Evolutionary conservation across 30 jellyfish, hydroid and myxozoan genomes (phyloP).

Genomic region (Turritopsis rubra): DNA sequence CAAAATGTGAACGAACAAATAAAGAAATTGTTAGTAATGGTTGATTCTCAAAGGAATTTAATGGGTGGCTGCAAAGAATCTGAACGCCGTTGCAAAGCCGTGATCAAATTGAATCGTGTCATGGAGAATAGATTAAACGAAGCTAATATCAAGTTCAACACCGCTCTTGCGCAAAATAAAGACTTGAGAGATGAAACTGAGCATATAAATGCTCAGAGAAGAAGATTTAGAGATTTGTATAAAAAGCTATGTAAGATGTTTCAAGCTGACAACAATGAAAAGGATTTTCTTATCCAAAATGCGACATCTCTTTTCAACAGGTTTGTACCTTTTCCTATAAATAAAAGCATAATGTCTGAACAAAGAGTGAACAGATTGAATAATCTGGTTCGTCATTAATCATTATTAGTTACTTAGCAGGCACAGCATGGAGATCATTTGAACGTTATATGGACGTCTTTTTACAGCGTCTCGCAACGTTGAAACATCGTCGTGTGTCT

Average conservation of each 20-base stretch:
- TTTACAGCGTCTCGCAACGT: too few relatives aligned
- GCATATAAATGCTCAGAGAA: conserved; percentile 55
- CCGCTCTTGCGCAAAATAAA: conserved; percentile 66
- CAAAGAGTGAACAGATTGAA: too few relatives aligned
- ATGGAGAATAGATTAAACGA: conserved; percentile 63
- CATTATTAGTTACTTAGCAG: not conserved
- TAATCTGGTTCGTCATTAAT: too few relatives aligned
- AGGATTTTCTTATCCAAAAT: conserved; percentile 35
- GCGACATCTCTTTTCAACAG: conserved; percentile 52
- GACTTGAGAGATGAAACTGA: conserved; percentile 59
- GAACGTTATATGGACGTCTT: too few relatives aligned
- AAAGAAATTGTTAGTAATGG: not conserved
- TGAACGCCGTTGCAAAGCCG: conserved; percentile 43
- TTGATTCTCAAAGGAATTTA: conserved; percentile 20
- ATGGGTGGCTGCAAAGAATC: conserved; percentile 46
- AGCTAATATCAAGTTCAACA: conserved; percentile 48
- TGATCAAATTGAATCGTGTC: conserved; percentile 48
- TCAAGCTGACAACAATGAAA: conserved; percentile 41
- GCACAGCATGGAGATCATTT: not conserved
- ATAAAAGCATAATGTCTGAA: too few relatives aligned
- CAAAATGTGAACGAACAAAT: conserved; percentile 26
- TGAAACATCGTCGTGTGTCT: not conserved
- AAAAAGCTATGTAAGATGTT: conserved; percentile 35
- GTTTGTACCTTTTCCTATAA: not conserved
- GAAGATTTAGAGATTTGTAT: conserved; percentile 50